Base-by-base conservation (phyloP, 1,140 invertebrate genomes). In the Zaprionus davidi region DNA sequence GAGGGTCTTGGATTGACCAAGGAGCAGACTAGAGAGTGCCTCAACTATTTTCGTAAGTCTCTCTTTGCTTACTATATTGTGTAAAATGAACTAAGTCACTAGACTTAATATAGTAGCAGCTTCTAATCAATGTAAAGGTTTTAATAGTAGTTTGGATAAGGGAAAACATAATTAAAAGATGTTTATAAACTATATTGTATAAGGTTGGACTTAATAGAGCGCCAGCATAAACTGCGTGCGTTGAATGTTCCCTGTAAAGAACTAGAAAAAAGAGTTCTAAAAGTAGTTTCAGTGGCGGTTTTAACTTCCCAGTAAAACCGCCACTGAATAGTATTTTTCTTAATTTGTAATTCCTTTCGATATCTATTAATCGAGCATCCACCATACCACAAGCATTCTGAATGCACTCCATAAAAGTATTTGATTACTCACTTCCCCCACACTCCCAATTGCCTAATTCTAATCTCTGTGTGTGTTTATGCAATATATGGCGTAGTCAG, bases 21-120 rank as follows among this genome's bases (percentile, higher is more conserved):
- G 93, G 98, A 99, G 93, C 97, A 98, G 94, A 98, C 98, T 92
- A 96, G 97, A 93, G 98, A 99, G 53, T 88, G 84, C 85, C 95
- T 99, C 71, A 98, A 99, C 94, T 99, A 99, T 95, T 99, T 99
- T 94, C 96, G 98, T 99, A 94, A 98, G 98, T 98, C 92, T 55
- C 44, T 9, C 3, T 11, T 34, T 34, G 41, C 4, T 34, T 20
- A 38, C 12, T 38, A 11, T 46, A 46, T 17, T 46, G 41, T 46
- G 41, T 46, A 46, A 17, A 7, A n/a, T 11, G 7, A 0, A 17
- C n/a, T 17, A 7, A 11, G 2, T 46, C 7, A 1, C 6, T 38
- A 15, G 36, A n/a, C 38, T 44, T n/a, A 0, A 17, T 44, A 44
- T n/a, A 44, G 38, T 0, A 5, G 41, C n/a, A 46, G n/a, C 2